A percentile compares a stretch with the other conserved stretches of the same genome.
Conservation (phyloP, 1,140 invertebrate species). For the Amphibalanus amphitrite region DNA sequence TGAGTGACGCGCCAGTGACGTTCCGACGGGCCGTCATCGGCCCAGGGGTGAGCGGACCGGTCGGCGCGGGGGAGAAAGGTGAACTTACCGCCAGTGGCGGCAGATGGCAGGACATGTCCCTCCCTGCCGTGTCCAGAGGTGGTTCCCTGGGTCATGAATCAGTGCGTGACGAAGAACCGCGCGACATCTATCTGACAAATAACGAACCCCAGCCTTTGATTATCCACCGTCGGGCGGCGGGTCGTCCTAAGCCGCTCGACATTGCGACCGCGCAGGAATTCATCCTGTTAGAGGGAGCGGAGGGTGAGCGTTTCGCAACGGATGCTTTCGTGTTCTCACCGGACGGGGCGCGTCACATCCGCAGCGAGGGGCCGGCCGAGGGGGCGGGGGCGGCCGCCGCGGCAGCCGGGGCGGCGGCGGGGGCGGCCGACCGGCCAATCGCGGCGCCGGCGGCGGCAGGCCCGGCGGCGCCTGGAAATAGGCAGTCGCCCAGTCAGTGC, state of each 20-base stretch:
- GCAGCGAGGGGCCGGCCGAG: not conserved
- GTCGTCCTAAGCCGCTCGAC: not conserved
- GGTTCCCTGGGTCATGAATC: no score
- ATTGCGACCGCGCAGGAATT: not conserved
- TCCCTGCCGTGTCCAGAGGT: no score
- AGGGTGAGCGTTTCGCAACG: not conserved
- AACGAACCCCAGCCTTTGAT: not conserved
- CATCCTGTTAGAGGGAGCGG: not conserved
- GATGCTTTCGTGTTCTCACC: not conserved
- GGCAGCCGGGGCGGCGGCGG: no score
- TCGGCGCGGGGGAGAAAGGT: not conserved
- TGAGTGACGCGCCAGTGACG: not conserved
- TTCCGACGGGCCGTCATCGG: not conserved
- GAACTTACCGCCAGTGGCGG: not conserved
- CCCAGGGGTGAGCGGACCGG: not conserved
- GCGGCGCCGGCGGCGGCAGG: no score
- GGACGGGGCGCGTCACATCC: not conserved
- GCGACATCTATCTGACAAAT: not conserved
- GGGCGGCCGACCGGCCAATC: not conserved
- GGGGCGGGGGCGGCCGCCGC: no score
- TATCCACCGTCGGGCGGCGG: no score
- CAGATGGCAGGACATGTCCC: not conserved
- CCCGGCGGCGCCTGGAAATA: not conserved
- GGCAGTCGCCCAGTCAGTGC: not conserved
- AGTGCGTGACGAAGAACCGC: not conserved